A percentile compares a stretch with the other conserved stretches of the same genome.
These are phyloP conservation scores for Eupeodes luniger DNA, from an alignment of 2,888 invertebrate species.

Conservation along the genomic window DNA sequence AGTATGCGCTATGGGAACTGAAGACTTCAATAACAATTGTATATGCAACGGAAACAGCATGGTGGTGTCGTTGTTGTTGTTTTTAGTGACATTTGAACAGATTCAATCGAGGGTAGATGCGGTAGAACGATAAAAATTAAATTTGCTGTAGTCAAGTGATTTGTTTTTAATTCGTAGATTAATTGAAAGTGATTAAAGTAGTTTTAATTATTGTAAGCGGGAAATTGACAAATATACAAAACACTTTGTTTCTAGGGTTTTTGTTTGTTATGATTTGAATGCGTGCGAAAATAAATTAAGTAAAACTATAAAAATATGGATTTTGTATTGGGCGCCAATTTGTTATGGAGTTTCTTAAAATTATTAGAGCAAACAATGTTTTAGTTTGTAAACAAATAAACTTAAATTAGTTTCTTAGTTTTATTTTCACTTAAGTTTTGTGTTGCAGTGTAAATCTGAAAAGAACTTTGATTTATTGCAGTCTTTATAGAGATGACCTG, in stretches of 20 bases:
- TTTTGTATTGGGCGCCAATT: no score
- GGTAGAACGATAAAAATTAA: constrained; percentile 32
- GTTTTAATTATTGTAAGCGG: constrained; percentile 32
- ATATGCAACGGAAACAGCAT: constrained; percentile 45
- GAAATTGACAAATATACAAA: neutral
- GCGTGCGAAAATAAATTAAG: neutral
- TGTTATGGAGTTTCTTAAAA: neutral
- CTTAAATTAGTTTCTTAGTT: no score
- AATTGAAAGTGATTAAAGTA: constrained; percentile 57
- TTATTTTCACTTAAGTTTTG: no score
- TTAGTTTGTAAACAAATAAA: no score
- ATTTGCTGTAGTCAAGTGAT: constrained; percentile 14
- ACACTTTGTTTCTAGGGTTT: neutral
- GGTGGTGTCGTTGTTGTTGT: neutral
- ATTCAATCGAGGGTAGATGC: constrained; percentile 43
- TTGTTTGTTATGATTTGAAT: neutral
- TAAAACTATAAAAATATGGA: neutral
- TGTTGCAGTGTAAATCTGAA: no score
- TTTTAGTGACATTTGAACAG: constrained; percentile 33
- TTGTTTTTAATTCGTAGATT: constrained; percentile 47
- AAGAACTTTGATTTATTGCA: no score
- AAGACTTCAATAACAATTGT: neutral
- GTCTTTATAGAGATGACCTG: no score
- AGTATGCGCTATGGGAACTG: neutral
- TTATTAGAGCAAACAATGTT: neutral